Conservation (phyloP, 1,140 invertebrate species). For the Ips nitidus region DNA sequence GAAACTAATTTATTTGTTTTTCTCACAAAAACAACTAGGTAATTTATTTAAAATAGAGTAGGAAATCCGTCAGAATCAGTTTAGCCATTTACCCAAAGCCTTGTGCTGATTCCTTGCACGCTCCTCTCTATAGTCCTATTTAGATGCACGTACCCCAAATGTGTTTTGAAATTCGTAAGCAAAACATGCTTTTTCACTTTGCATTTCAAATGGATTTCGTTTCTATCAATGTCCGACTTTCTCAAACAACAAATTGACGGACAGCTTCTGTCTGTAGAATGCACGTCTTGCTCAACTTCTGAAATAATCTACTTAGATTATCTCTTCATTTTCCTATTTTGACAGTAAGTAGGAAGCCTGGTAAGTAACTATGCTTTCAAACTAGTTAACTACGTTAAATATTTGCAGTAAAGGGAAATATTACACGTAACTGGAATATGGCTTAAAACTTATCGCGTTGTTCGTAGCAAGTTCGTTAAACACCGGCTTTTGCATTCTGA, state of each 20-base stretch:
- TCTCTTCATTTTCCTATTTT: not conserved
- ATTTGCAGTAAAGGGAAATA: not conserved
- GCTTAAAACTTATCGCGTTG: no score
- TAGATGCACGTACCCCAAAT: slow-evolving; percentile 3
- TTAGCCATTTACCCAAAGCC: not conserved
- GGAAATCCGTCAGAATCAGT: not conserved
- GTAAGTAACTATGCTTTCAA: not conserved
- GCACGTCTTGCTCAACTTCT: not conserved
- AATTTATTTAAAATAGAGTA: no score
- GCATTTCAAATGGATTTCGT: slow-evolving; percentile 5
- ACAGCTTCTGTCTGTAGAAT: not conserved
- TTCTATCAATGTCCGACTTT: not conserved
- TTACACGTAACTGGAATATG: no score
- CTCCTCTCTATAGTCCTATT: not conserved
- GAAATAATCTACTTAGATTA: not conserved
- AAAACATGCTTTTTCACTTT: slow-evolving; percentile 13
- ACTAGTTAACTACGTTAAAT: slow-evolving; percentile 6
- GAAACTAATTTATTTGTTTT: no score
- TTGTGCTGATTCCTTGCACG: not conserved
- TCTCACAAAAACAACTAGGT: no score
- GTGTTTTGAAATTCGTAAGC: slow-evolving; percentile 10
- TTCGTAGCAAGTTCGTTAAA: no score
- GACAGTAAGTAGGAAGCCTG: not conserved
- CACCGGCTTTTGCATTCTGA: no score
- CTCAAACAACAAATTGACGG: not conserved